Evolutionary conservation across 2,113 vertebrate genomes (phyloP).

Genomic region (Passer montanus): DNA sequence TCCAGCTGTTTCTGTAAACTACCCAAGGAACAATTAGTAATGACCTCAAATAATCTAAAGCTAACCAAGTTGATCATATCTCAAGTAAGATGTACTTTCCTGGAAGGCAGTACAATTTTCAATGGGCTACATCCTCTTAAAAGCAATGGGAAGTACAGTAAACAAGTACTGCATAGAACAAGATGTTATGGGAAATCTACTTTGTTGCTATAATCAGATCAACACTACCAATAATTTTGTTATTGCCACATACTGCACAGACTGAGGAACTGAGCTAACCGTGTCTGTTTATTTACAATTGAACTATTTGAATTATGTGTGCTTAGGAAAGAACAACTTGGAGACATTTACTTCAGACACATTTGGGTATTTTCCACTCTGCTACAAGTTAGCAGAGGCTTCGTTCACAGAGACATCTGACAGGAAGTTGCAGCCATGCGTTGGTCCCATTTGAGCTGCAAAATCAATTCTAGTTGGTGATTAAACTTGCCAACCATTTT

Average conservation of each 20-base stretch:
- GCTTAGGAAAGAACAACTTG: conserved; percentile 9
- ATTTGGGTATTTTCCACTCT: conserved; percentile 43
- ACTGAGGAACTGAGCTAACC: conserved; percentile 3
- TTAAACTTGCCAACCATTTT: conserved; percentile 75
- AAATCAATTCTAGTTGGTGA: conserved; percentile 57
- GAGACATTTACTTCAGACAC: conserved; percentile 11
- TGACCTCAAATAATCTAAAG: neutral
- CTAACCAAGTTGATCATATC: conserved; percentile 20
- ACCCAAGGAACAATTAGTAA: conserved; percentile 27
- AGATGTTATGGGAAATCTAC: conserved; percentile 28
- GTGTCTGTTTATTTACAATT: neutral
- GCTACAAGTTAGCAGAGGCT: conserved; percentile 25
- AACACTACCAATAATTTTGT: neutral
- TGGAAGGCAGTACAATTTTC: neutral
- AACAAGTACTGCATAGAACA: neutral
- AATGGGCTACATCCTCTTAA: neutral
- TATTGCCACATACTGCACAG: neutral
- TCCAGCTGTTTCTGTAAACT: conserved; percentile 18
- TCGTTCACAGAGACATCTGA: conserved; percentile 14
- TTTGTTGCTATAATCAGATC: neutral
- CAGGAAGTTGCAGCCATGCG: neutral
- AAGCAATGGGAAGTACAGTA: neutral
- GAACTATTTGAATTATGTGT: neutral
- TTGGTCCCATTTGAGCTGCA: conserved; percentile 48
- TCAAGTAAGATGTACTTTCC: conserved; percentile 24